Evolutionary conservation across 2,888 invertebrate genomes (phyloP).

Genomic region (Heliconius charithonia): DNA sequence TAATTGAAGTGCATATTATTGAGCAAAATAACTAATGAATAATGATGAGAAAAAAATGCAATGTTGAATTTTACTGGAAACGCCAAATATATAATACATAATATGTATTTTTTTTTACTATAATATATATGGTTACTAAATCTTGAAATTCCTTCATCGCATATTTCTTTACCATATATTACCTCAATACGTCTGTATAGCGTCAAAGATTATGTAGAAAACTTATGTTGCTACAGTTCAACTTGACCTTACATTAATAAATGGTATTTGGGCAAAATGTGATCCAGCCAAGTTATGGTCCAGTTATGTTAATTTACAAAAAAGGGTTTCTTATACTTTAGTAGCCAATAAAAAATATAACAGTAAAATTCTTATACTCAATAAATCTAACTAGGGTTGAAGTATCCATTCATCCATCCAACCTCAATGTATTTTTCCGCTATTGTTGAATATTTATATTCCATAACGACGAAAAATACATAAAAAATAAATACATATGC

Average conservation of each 20-base stretch:
- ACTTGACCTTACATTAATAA: slow-evolving; percentile 15
- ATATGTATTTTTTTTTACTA: too few species aligned
- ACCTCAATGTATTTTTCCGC: neutral
- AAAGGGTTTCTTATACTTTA: slow-evolving; percentile 10
- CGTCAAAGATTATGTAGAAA: neutral
- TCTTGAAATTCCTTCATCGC: too few species aligned
- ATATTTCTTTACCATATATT: neutral
- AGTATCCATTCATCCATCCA: neutral
- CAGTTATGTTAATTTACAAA: slow-evolving; percentile 16
- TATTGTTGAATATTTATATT: neutral
- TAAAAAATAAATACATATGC: too few species aligned
- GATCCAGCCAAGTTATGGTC: neutral
- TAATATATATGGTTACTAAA: too few species aligned
- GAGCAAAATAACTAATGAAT: too few species aligned
- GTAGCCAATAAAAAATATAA: slow-evolving; percentile 11
- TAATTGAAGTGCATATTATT: too few species aligned
- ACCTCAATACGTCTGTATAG: neutral
- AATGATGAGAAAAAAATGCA: too few species aligned
- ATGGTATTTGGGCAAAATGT: neutral
- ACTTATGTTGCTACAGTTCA: neutral
- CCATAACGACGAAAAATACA: neutral
- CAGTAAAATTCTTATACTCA: neutral
- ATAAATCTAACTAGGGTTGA: slow-evolving; percentile 12
- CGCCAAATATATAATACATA: too few species aligned
- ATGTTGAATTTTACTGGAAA: too few species aligned